Evolutionary conservation across 2,113 vertebrate genomes (phyloP), one percentile per base, ranked within the genome.

Genomic region (Saimiri boliviensis): DNA sequence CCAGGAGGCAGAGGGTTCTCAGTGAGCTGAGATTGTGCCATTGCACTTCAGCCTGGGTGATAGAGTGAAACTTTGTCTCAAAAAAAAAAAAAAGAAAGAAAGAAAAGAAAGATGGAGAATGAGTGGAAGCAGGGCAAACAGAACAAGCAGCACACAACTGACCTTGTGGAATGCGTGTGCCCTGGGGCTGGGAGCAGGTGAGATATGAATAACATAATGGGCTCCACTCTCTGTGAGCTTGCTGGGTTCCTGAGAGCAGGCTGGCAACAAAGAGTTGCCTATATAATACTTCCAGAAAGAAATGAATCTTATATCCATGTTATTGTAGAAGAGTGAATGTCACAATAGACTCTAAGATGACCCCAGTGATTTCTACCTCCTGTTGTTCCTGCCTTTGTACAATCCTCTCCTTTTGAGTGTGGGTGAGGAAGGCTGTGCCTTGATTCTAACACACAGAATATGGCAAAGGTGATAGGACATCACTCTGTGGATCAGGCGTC

Each of bases 121-220:
- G 79, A 21, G 9, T 35, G 12, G 5, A 89, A 77, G 3, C 2
- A 8, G 25, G 37, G 63, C 32, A 52, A 19, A 40, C 32, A 12
- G 74, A 60, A 45, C 3, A 37, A 19, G 17, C 35, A 58, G 54
- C 47, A 2, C 27, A 12, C 0, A 6, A 9, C 5, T 3, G 1
- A 52, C 52, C 16, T 6, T 1, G 42, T 21, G 42, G 17, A 19
- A 40, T 30, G 7, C 5, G 1, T 6, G 66, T 8, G 0, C 30
- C 3, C 25, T n/a, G 81, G 68, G 35, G 30, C 19, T 3, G 25
- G 25, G 40, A 42, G 2, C 42, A 2, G 0, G 5, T 1, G 1
- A 14, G 79, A 70, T 35, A 32, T 30, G 87, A 68, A 5, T 23
- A 30, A 84, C 82, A 25, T 47, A 17, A 25, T 54, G 49, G 23